Base-by-base conservation (phyloP, 2,113 vertebrate genomes). In the Elephas maximus region DNA sequence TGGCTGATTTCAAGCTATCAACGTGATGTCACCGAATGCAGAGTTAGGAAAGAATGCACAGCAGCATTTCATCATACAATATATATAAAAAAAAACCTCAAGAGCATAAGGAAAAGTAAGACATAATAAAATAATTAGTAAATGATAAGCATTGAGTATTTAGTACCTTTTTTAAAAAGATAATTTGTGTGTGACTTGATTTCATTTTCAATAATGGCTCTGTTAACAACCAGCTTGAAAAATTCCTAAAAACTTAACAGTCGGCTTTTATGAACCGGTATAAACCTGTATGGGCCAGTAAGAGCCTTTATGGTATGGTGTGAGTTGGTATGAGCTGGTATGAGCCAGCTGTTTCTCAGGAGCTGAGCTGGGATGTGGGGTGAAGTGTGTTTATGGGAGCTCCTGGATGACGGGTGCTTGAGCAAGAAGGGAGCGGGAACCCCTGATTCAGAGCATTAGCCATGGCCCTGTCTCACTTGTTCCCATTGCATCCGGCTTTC, bases 191-290 rank as follows among this genome's bases (percentile, higher is more conserved):
- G 15, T 71, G 6, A 91, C 11, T 37, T 83, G 65, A 48, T 80
- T 95, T 90, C 57, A 65, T 67, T 96, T 87, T 90, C 63, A 93
- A 85, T 62, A 62, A 80, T 67, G 62, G 48, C 24, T 28, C 15
- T 78, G 15, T 37, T 37, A 37, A 37, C 37, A 37, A 37, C 37
- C 37, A 37, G 60, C 51, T 78, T 63, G 81, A 37, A n/a, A 21
- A 24, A 60, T 81, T 86, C 73, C 53, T 93, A 44, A 82, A 83
- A 82, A 83, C 41, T 20, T n/a, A 73, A 18, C 76, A 51, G 23
- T 15, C 28, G 18, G n/a, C 11, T 62, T 18, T 77, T 1, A 2
- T 10, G 80, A 67, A 44, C 37, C 28, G 20, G 17, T 78, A 37
- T 14, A 48, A 77, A 7, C 78, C 14, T 15, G 30, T 71, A 3